Base-by-base conservation (phyloP, 2,797 vertebrate species). In the Acrossocheilus fasciatus region DNA sequence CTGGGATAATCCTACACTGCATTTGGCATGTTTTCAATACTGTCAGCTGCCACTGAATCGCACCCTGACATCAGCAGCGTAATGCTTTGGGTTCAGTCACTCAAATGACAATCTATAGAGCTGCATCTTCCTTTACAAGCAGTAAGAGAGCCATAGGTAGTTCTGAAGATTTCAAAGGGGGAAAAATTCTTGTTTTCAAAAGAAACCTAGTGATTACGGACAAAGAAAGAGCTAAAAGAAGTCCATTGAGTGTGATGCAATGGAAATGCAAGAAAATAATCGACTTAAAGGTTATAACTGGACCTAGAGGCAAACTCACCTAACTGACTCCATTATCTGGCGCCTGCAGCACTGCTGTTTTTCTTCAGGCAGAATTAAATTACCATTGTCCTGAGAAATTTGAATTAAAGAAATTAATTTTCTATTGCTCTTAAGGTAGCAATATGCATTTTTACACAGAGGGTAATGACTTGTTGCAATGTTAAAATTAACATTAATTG, bases 1-100 rank as follows among this genome's bases (percentile, higher is more conserved):
- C 83, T 76, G 50, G 26, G 76, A 62, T 54, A 80, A 75, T 69
- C 75, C 69, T 34, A 54, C 45, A 81, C 50, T 75, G 36, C 43
- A 81, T 69, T 26, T 85, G 87, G 82, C 87, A 85, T 43, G 70
- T 88, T 80, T 36, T 62, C 82, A 88, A 85, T 88, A 88, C 50
- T 66, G 26, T 30, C 64, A 78, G 62, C 20, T 9, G 0, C 41
- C 1, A 36, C 50, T 47, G 39, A 85, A 72, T 62, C 10, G 4
- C 54, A 76, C 26, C 15, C 30, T 72, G 77, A 72, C 68, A 47
- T 17, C 66, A 62, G 50, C n/a, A 81, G 26, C 1, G 10, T 10
- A 43, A 81, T 47, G 41, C 26, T 64, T n/a, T 47, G 26, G 23
- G 15, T 86, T 78, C 54, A 80, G 0, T 85, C 41, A n/a, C 39